phyloP scores from a whole-genome alignment of 2,113 vertebrate species.

The Oryzias woworae region DNA sequence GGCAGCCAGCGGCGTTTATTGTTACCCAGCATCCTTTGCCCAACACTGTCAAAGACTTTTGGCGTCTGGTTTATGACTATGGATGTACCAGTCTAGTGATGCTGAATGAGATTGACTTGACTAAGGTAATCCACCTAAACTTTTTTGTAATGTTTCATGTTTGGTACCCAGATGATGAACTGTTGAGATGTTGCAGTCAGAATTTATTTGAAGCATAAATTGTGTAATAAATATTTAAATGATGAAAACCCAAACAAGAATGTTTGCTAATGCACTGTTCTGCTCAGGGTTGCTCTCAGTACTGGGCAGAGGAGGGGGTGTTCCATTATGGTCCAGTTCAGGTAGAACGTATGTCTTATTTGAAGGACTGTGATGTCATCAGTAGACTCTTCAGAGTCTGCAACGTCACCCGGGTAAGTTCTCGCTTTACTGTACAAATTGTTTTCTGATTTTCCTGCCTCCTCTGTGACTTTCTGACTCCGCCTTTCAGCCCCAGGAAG shows the following conservation, averaged over 20 bases:
- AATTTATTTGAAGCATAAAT: no score
- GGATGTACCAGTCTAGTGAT: constrained; percentile 97
- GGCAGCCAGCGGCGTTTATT: constrained; percentile 97
- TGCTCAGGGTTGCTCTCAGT: constrained; percentile 93
- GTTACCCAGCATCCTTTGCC: constrained; percentile 97
- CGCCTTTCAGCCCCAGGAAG: constrained; percentile 89
- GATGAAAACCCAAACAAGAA: not conserved
- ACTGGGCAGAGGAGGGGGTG: constrained; percentile 97
- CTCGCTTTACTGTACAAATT: not conserved
- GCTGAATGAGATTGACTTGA: constrained; percentile 96
- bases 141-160: not conserved
- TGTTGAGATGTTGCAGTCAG: no score
- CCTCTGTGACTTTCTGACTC: not conserved
- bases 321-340: constrained; percentile 95
- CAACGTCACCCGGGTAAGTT: constrained; percentile 93
- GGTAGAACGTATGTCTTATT: constrained; percentile 97
- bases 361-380: constrained; percentile 97
- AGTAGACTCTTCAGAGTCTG: constrained; percentile 98
- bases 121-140: constrained; percentile 81
- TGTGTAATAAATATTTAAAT: no score
- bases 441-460: not conserved
- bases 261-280: not conserved
- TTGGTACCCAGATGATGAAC: not conserved
- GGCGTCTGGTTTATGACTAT: constrained; percentile 98
- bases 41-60: constrained; percentile 98